phyloP scores from a whole-genome alignment of 2,888 invertebrate genomes.

The Dexiosoma caninum region DNA sequence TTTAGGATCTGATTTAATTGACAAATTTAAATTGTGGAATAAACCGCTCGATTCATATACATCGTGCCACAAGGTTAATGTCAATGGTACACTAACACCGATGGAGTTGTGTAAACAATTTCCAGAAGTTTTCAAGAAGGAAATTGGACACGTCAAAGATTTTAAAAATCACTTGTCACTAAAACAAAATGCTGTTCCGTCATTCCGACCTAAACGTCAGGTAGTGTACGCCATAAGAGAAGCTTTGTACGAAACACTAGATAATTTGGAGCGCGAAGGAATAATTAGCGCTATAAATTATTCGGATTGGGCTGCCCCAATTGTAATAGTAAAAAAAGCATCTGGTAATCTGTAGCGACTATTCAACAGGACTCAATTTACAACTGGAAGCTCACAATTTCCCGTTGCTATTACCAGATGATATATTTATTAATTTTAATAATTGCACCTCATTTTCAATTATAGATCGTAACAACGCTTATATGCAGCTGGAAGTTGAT shows the following conservation, averaged over 20 bases:
- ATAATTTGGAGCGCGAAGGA: too few relatives aligned
- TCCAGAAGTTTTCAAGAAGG: slow-evolving; percentile 35
- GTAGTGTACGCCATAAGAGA: too few relatives aligned
- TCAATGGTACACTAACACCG: not conserved
- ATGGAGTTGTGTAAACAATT: slow-evolving; percentile 21
- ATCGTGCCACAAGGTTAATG: not conserved
- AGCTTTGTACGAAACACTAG: too few relatives aligned
- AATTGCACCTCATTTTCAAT: slow-evolving; percentile 49
- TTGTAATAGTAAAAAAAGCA: not conserved
- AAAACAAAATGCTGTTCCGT: too few relatives aligned
- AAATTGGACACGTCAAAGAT: slow-evolving; percentile 23
- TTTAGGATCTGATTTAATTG: slow-evolving; percentile 48
- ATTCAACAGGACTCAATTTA: slow-evolving; percentile 63
- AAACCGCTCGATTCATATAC: slow-evolving; percentile 28
- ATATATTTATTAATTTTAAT: slow-evolving; percentile 59
- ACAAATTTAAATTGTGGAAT: slow-evolving; percentile 50
- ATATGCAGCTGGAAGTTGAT: slow-evolving; percentile 63
- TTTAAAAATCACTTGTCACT: too few relatives aligned
- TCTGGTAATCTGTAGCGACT: slow-evolving; percentile 64
- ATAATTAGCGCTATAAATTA: too few relatives aligned
- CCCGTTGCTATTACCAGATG: slow-evolving; percentile 59
- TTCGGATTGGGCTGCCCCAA: too few relatives aligned
- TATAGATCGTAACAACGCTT: slow-evolving; percentile 62
- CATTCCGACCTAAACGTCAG: too few relatives aligned
- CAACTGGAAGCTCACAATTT: slow-evolving; percentile 62